Evolutionary conservation across 2,113 vertebrate genomes (phyloP).

Genomic region (Haplochromis vanheusdeni): DNA sequence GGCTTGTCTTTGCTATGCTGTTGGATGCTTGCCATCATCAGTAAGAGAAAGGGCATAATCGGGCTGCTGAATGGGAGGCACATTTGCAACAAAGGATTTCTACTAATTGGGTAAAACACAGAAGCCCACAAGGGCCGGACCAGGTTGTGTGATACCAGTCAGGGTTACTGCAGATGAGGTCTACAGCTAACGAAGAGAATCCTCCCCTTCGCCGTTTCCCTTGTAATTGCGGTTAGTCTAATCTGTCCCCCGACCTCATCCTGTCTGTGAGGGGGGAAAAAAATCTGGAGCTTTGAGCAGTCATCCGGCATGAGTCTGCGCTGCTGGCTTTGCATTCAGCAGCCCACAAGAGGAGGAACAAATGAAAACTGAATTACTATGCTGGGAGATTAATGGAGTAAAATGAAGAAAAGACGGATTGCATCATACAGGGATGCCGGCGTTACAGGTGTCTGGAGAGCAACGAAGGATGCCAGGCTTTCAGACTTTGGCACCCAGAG

Average conservation of each 20-base stretch:
- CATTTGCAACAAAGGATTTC: slow-evolving; percentile 34
- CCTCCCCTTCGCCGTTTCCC: slow-evolving; percentile 9
- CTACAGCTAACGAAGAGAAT: slow-evolving; percentile 9
- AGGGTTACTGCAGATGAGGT: slow-evolving; percentile 3
- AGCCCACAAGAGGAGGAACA: slow-evolving; percentile 8
- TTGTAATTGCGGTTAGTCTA: slow-evolving; percentile 38
- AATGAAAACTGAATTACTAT: slow-evolving; percentile 28
- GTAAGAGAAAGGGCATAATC: background rate
- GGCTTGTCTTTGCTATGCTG: background rate
- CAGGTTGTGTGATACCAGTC: slow-evolving; percentile 30
- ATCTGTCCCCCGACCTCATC: slow-evolving; percentile 31
- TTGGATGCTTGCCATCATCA: slow-evolving; percentile 18
- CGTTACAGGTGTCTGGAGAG: slow-evolving; percentile 34
- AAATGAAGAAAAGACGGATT: slow-evolving; percentile 23
- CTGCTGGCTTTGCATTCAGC: slow-evolving; percentile 5
- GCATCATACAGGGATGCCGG: background rate
- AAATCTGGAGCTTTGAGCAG: background rate
- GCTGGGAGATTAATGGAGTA: slow-evolving; percentile 29
- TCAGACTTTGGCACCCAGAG: slow-evolving; percentile 7
- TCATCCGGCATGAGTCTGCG: background rate
- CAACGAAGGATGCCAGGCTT: background rate
- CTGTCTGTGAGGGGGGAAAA: background rate
- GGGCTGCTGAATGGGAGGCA: background rate
- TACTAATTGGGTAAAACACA: slow-evolving; percentile 36
- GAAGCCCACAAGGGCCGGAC: slow-evolving; percentile 6